Percentiles rank a stretch among this genome's conserved stretches.
Evolutionary conservation across 1,140 invertebrate species (phyloP).

Genomic region (Cyphomyrmex costatus): DNA sequence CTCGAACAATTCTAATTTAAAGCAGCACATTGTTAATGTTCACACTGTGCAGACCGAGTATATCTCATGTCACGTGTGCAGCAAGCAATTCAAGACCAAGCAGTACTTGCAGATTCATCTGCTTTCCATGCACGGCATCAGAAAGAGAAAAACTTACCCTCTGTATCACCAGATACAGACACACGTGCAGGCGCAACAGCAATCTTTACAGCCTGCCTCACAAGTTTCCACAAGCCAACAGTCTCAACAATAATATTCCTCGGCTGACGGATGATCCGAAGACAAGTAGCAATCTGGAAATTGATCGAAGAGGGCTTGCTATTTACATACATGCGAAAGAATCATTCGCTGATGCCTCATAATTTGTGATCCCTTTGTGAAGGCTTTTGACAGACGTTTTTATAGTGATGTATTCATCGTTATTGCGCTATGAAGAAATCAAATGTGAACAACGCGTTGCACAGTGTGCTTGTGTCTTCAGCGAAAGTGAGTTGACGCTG

Average conservation of each 20-base stretch:
- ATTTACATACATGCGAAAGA: neutral
- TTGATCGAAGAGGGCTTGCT: neutral
- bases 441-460: neutral
- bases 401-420: slow-evolving; percentile 25
- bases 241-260: slow-evolving; percentile 76
- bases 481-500: slow-evolving; percentile 27
- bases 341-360: neutral
- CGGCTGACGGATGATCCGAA: slow-evolving; percentile 78
- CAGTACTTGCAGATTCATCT: slow-evolving; percentile 91
- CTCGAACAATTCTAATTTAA: slow-evolving; percentile 90
- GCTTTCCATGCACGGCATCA: slow-evolving; percentile 90
- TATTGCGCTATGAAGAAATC: slow-evolving; percentile 18
- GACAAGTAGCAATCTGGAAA: slow-evolving; percentile 79
- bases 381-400: slow-evolving; percentile 15
- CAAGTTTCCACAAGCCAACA: slow-evolving; percentile 71
- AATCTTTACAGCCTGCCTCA: slow-evolving; percentile 64
- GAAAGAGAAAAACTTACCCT: slow-evolving; percentile 88
- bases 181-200: slow-evolving; percentile 72
- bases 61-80: slow-evolving; percentile 89
- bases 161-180: slow-evolving; percentile 84
- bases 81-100: slow-evolving; percentile 90
- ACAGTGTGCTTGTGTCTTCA: slow-evolving; percentile 24
- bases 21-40: slow-evolving; percentile 92
- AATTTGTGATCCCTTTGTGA: slow-evolving; percentile 30
- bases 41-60: slow-evolving; percentile 90